Conservation (phyloP, 2,888 invertebrate species). For the Anoplius nigerrimus region DNA sequence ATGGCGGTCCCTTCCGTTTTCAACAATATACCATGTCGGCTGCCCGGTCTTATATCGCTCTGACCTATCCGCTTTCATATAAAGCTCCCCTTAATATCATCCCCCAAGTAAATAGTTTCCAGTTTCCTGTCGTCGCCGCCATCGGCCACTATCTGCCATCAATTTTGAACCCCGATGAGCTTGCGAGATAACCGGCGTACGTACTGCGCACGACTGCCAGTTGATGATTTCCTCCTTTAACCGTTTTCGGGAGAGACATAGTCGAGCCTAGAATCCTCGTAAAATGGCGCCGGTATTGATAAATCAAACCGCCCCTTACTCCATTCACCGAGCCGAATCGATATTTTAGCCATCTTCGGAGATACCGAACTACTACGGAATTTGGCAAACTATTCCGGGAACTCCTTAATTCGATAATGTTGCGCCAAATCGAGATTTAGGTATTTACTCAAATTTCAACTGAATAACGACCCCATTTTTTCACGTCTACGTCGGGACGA, state of each 20-base stretch:
- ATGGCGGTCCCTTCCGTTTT: slow-evolving; percentile 46
- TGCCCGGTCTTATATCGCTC: slow-evolving; percentile 54
- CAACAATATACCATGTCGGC: slow-evolving; percentile 52
- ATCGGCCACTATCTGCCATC: slow-evolving; percentile 54
- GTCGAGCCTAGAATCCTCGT: slow-evolving; percentile 29
- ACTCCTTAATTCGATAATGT: neutral
- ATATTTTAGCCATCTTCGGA: neutral
- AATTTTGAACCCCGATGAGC: slow-evolving; percentile 55
- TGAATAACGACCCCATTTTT: no score
- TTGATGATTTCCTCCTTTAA: slow-evolving; percentile 51
- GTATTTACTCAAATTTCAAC: no score
- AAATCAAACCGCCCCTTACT: neutral
- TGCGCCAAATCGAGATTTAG: no score
- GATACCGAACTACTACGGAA: no score
- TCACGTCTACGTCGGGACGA: no score
- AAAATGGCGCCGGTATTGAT: slow-evolving; percentile 21
- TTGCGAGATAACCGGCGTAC: slow-evolving; percentile 52
- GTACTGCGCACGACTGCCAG: slow-evolving; percentile 3
- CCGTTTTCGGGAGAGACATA: slow-evolving; percentile 24
- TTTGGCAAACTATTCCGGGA: neutral
- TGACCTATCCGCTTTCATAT: slow-evolving; percentile 64
- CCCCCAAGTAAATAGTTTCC: slow-evolving; percentile 68
- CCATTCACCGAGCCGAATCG: neutral
- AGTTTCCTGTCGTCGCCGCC: slow-evolving; percentile 61
- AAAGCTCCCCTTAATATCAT: slow-evolving; percentile 63